phyloP scores from a whole-genome alignment of 1,140 invertebrate genomes.

The Leptinotarsa defecta region DNA sequence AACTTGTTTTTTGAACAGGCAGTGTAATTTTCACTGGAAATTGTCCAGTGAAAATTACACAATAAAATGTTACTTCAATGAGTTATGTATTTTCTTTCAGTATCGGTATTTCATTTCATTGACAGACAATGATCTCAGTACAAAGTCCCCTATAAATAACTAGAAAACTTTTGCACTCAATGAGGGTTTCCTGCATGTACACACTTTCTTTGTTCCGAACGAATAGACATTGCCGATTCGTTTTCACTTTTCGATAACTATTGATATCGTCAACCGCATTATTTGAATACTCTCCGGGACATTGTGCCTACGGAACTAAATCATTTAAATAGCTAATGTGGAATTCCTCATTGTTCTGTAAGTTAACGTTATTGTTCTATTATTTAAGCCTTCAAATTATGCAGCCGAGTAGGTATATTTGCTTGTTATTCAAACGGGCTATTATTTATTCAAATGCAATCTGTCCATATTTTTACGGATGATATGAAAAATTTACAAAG shows the following conservation, averaged over 20 bases:
- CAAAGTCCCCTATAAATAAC: background rate
- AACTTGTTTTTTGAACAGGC: no score
- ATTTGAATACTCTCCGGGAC: background rate
- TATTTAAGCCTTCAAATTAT: background rate
- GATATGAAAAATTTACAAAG: background rate
- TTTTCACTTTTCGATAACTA: background rate
- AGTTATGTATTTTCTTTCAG: no score
- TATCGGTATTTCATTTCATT: no score
- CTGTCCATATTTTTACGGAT: background rate
- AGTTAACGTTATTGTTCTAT: constrained; percentile 1
- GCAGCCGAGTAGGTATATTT: constrained; percentile 3
- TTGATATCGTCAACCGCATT: background rate
- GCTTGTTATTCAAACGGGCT: background rate
- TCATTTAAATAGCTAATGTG: constrained; percentile 3
- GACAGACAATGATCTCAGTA: background rate
- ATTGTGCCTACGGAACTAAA: background rate
- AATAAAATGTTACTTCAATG: no score
- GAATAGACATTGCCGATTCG: constrained; percentile 5
- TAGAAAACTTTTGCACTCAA: background rate
- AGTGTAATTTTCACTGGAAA: no score
- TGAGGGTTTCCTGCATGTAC: background rate
- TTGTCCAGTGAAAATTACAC: no score
- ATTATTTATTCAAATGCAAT: background rate
- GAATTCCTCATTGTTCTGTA: constrained; percentile 8
- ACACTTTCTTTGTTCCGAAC: background rate